Base-by-base conservation (phyloP, 2,113 vertebrate species). In the Halichoerus grypus region DNA sequence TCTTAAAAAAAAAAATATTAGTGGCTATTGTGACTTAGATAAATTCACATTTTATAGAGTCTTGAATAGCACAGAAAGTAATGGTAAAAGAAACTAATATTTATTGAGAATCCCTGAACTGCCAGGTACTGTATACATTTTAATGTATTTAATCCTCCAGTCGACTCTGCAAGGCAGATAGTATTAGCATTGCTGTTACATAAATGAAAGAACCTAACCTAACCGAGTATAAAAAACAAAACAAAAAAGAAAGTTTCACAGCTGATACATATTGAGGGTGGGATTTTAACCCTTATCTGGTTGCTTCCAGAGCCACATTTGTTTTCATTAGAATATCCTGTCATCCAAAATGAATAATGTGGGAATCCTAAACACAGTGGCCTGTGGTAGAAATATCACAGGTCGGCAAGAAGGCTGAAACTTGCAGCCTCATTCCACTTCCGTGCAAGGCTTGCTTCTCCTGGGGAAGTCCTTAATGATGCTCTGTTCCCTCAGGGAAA, bases 191-290 rank as follows among this genome's bases (percentile, higher is more conserved):
- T 72, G 3, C 31, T 59, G 0, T 46, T 86, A 83, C 51, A 7
- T 36, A 81, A 85, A 88, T 69, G 6, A 97, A 91, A 81, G 16
- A 88, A 71, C 31, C 63, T 67, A 88, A 71, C 31, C 63, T 67
- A 67, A 67, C 33, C 1, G 7, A 71, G 15, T 82, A 3, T 28
- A 49, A 69, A 94, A 92, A 21, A 57, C 18, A 57, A 57, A 55
- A 55, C 15, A 55, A 55, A 57, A 69, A 16, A 69, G 8, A n/a
- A 69, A 67, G 31, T 39, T 65, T 26, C 46, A 76, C 2, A 80
- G 36, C 33, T 80, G 2, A 74, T 91, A 22, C 22, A 7, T 81
- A 46, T 55, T 22, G 24, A 84, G 87, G 21, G 14, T 5, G 24
- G 0, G n/a, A 57, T 86, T 89, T 79, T 46, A 91, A 59, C 3